These are phyloP conservation scores for Epicampocera succincta DNA, from an alignment of 2,888 invertebrate genomes.

Conservation along the genomic window DNA sequence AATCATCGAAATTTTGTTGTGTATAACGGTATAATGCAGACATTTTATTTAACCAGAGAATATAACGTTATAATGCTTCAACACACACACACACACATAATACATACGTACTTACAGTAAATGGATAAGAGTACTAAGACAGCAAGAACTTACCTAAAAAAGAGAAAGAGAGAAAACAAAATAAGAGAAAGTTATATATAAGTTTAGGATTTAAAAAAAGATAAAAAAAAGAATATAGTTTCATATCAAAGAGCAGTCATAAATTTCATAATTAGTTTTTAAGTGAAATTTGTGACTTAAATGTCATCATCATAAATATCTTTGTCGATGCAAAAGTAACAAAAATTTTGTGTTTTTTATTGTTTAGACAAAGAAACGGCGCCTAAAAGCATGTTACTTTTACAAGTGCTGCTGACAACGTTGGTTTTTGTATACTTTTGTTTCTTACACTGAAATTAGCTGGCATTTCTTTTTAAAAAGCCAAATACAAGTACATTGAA, in stretches of 20 bases:
- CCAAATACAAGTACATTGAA: neutral
- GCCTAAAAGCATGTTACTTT: too few species aligned
- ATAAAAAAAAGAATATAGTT: neutral
- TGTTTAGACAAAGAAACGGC: too few species aligned
- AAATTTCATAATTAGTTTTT: neutral
- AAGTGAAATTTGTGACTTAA: neutral
- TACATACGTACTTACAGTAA: constrained; percentile 13
- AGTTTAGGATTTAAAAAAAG: constrained; percentile 6
- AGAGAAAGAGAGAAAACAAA: constrained; percentile 13
- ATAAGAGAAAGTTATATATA: constrained; percentile 34
- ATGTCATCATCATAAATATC: neutral
- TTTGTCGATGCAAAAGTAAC: neutral
- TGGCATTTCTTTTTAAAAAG: neutral
- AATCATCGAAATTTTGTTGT: constrained; percentile 58
- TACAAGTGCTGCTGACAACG: too few species aligned
- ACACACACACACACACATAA: constrained; percentile 26
- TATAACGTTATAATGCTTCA: constrained; percentile 40
- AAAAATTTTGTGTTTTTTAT: too few species aligned
- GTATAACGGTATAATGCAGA: constrained; percentile 66
- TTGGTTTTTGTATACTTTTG: too few species aligned
- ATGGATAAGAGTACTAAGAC: constrained; percentile 4
- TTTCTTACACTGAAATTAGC: too few species aligned
- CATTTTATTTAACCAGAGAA: constrained; percentile 39
- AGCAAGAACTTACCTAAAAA: constrained; percentile 64
- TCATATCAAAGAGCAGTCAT: neutral